Evolutionary conservation across 2,888 invertebrate genomes (phyloP).

Genomic region (Catocala nupta): DNA sequence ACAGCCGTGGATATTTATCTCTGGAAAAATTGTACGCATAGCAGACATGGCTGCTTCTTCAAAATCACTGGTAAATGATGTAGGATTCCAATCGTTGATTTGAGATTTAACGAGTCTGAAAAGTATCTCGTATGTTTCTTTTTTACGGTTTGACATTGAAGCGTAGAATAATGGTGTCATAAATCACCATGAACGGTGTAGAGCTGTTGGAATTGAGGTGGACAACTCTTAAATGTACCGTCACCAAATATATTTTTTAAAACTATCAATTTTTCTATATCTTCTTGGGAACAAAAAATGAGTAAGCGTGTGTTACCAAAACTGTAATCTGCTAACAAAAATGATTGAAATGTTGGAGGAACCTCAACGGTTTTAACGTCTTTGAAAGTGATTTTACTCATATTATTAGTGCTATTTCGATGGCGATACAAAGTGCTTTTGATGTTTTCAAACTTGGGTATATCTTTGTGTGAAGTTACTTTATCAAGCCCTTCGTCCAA

Average conservation of each 20-base stretch:
- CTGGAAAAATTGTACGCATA: slow-evolving; percentile 14
- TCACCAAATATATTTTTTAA: slow-evolving; percentile 23
- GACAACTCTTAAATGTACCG: slow-evolving; percentile 23
- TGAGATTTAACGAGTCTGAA: slow-evolving; percentile 16
- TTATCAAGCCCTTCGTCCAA: slow-evolving; percentile 20
- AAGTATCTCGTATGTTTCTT: slow-evolving; percentile 16
- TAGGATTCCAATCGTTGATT: slow-evolving; percentile 17
- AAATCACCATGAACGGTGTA: slow-evolving; percentile 29
- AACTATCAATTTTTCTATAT: slow-evolving; percentile 18
- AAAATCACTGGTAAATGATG: slow-evolving; percentile 18
- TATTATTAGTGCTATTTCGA: slow-evolving; percentile 14
- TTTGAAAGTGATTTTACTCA: slow-evolving; percentile 15
- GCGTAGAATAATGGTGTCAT: slow-evolving; percentile 24
- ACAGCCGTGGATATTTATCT: slow-evolving; percentile 15
- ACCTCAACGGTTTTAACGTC: slow-evolving; percentile 11
- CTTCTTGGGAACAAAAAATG: slow-evolving; percentile 20
- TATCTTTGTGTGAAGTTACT: slow-evolving; percentile 15
- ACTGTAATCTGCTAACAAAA: slow-evolving; percentile 21
- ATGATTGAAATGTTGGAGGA: slow-evolving; percentile 13
- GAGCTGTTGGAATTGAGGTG: slow-evolving; percentile 20
- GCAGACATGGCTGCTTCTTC: slow-evolving; percentile 21
- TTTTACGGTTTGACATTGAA: slow-evolving; percentile 21
- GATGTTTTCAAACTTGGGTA: slow-evolving; percentile 12
- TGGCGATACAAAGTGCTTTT: slow-evolving; percentile 20
- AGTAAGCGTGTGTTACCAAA: slow-evolving; percentile 20